Evolutionary conservation across 2,113 vertebrate genomes (phyloP).

Genomic region (Trogon melanurus): DNA sequence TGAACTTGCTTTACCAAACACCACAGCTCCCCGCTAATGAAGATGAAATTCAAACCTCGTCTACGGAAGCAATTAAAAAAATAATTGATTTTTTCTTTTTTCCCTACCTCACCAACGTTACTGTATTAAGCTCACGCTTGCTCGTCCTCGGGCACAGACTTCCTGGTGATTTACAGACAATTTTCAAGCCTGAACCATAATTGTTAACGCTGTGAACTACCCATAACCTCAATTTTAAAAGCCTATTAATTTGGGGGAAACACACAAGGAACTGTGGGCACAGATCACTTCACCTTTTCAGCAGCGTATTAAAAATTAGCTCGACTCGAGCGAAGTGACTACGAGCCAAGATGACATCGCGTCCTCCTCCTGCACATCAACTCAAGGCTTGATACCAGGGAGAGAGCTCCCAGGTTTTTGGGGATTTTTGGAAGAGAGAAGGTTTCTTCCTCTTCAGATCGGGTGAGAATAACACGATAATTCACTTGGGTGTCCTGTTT

Average conservation of each 20-base stretch:
- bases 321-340: background rate
- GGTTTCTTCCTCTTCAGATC: background rate
- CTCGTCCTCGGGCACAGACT: background rate
- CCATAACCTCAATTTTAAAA: conserved; percentile 8
- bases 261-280: background rate
- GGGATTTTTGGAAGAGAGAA: background rate
- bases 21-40: background rate
- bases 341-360: background rate
- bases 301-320: background rate
- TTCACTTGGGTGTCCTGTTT: background rate
- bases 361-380: background rate
- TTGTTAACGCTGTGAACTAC: background rate
- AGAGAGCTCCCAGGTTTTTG: background rate
- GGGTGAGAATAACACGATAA: background rate
- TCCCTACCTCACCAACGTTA: background rate
- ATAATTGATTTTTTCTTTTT: background rate
- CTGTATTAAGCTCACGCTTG: background rate
- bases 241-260: background rate
- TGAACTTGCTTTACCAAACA: background rate
- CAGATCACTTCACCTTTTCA: background rate
- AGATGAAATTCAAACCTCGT: conserved; percentile 36
- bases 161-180: background rate
- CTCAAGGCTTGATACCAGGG: background rate
- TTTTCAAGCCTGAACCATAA: background rate
- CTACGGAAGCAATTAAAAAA: background rate